Percentiles rank a stretch among this genome's conserved stretches.
phyloP scores from a whole-genome alignment of 2,888 invertebrate species.

The Eremobia ochroleuca region DNA sequence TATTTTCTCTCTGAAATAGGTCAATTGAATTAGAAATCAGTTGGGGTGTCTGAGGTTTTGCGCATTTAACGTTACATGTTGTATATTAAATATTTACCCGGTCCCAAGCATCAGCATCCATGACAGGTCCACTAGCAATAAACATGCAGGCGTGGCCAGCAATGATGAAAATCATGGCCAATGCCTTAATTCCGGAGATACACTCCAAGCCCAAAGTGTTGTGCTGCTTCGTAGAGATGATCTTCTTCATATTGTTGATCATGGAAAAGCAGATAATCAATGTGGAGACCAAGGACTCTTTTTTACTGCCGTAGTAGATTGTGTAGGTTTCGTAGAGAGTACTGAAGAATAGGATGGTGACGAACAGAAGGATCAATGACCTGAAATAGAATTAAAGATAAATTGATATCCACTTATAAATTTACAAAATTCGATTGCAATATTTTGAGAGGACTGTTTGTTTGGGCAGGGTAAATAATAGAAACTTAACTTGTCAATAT shows the following conservation, averaged over 20 bases:
- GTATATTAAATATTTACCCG: conserved; percentile 84
- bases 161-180: conserved; percentile 93
- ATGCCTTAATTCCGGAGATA: conserved; percentile 92
- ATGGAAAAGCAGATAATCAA: conserved; percentile 91
- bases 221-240: conserved; percentile 90
- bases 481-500: background rate
- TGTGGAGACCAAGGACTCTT: conserved; percentile 75
- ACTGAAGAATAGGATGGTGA: conserved; percentile 83
- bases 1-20: no score
- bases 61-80: no score
- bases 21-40: no score
- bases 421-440: background rate
- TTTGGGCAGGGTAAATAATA: background rate
- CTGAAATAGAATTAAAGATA: conserved; percentile 77
- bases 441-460: background rate
- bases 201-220: conserved; percentile 92
- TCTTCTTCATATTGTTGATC: conserved; percentile 91
- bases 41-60: no score
- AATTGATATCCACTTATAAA: background rate
- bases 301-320: conserved; percentile 77
- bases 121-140: conserved; percentile 92
- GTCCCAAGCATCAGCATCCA: conserved; percentile 92
- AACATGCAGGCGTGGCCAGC: conserved; percentile 93
- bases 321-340: conserved; percentile 88
- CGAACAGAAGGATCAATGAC: conserved; percentile 86